phyloP scores from a whole-genome alignment of 2,113 vertebrate species.

The Chlorodrepanis virens region DNA sequence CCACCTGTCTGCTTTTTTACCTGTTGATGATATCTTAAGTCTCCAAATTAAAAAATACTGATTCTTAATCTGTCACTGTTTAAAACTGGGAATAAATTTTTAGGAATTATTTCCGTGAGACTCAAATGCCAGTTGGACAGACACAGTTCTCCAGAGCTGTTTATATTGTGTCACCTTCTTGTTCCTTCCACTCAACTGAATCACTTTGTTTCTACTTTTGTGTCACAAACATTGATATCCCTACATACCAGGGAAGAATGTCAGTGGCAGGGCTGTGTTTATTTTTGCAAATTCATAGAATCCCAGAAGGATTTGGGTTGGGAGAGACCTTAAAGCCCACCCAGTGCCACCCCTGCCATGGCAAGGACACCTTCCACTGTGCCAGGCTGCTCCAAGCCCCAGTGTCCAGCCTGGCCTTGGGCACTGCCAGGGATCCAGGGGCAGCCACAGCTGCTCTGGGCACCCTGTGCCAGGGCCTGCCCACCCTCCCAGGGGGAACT shows the following conservation, averaged over 20 bases:
- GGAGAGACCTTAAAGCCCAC: neutral
- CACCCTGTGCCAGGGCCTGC: neutral
- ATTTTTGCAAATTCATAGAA: neutral
- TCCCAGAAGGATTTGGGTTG: neutral
- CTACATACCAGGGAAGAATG: neutral
- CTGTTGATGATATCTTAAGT: neutral
- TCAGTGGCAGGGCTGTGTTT: neutral
- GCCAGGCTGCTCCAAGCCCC: neutral
- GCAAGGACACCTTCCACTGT: rapidly evolving
- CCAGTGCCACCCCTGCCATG: neutral
- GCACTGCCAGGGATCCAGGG: neutral
- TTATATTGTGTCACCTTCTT: neutral
- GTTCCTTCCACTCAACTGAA: neutral
- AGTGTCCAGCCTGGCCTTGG: neutral
- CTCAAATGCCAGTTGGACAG: neutral
- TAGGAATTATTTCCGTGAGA: neutral
- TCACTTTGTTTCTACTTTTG: neutral
- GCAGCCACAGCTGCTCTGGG: neutral
- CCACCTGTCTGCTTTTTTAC: neutral
- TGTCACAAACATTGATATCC: neutral
- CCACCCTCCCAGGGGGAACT: neutral
- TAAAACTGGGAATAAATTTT: neutral
- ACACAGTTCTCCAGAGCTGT: neutral
- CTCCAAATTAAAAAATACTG: neutral
- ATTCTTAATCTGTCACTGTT: neutral